Base-by-base conservation (phyloP, 1,140 invertebrate genomes). In the Papilio dardanus region DNA sequence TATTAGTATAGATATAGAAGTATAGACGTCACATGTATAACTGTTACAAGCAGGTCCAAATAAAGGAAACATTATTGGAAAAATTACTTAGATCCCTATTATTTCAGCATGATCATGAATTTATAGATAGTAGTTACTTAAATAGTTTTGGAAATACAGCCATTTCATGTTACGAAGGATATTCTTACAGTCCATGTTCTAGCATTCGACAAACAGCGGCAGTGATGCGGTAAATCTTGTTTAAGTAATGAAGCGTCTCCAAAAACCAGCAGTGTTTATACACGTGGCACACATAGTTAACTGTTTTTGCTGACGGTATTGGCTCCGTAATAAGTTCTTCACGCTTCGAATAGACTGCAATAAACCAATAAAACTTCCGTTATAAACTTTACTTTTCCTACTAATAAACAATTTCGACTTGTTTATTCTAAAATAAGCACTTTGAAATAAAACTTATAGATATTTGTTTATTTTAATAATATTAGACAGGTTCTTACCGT, bases 321-420 rank as follows among this genome's bases (percentile, higher is more conserved):
- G 54, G 54, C 24, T 62, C 21, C 54, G 54, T 62, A 62, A 62
- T 62, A 62, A 62, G 54, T 62, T 62, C 54, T 62, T 62, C 54
- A 62, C 54, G 54, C 54, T 62, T 62, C 54, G 54, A 62, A 62
- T 62, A 30, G 54, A 62, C 54, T 62, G 54, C 54, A 62, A 62
- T 62, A 62, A 62, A 62, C 54, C 21, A 62, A 62, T 62, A 62
- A 62, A 62, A 62, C 54, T 62, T 62, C 54, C 54, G 54, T 62
- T 62, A 62, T 62, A 62, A 62, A 62, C 54, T 62, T 62, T 62
- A 62, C 54, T 62, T 62, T 62, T 62, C 54, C 24, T 62, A 28
- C 54, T 30, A 62, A 62, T 62, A 62, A 62, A 28, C 10, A 62
- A 28, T 62, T 62, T 62, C 24, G 54, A 62, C 54, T 62, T 30